Evolutionary conservation across 2,888 invertebrate genomes (phyloP), one percentile per base, ranked within the genome.

Genomic region (Pediacus dermestoides): DNA sequence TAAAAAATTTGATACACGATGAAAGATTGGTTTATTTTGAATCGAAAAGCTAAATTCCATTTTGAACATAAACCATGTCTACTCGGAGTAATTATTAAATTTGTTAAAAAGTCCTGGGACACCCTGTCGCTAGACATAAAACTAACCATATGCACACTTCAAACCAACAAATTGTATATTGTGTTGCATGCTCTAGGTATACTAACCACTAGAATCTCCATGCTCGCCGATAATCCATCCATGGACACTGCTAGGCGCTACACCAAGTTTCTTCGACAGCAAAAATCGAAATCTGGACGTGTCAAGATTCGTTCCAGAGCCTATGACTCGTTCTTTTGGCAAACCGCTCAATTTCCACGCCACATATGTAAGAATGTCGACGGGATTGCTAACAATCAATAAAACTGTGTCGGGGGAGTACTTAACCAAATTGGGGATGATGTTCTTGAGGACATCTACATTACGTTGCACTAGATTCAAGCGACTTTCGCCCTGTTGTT

Each of bases 141-240:
- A n/a, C n/a, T n/a, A n/a, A 26, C 27, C 27, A 8, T 8, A 26
- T 10, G 6, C 6, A 8, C 9, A 26, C 9, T 26, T 26, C 9
- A 26, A 26, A 10, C 6, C 6, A 26, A 8, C 4, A n/a, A 10
- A 26, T 6, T 6, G 6, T 8, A n/a, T 26, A 26, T 6, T n/a
- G 9, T 6, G 9, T 8, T 8, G 9, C 27, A 21, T n/a, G n/a
- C n/a, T n/a, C n/a, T n/a, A n/a, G n/a, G n/a, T n/a, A 16, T 21
- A 50, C 54, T 47, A 53, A 68, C 68, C 68, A 34, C 69, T 61
- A 35, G 62, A 58, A 59, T 94, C 94, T 1, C 94, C 94, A 58
- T 94, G 94, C 63, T 94, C 94, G 16, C 94, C 94, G 60, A 94
- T 90, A 58, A 94, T 88, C 80, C 88, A 94, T 0, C 89, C 93